Percentiles rank a stretch among this genome's conserved stretches.
phyloP scores from a whole-genome alignment of 2,113 vertebrate genomes.

The Megaleporinus macrocephalus region DNA sequence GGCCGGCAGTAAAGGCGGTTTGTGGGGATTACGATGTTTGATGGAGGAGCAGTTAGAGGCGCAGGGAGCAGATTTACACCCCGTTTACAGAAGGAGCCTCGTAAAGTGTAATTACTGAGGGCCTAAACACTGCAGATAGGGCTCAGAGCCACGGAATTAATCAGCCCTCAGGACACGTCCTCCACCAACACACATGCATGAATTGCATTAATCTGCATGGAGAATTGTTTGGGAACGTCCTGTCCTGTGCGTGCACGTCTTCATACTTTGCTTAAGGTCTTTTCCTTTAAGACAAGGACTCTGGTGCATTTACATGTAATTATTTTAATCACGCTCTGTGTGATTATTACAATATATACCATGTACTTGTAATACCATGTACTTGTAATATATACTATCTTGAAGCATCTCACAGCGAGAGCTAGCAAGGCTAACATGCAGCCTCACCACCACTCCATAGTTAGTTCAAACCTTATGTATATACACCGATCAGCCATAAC shows the following conservation, averaged over 20 bases:
- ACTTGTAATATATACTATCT: too few species aligned
- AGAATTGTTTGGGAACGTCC: not conserved
- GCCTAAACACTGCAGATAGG: conserved; percentile 53
- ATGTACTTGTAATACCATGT: too few species aligned
- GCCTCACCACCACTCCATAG: too few species aligned
- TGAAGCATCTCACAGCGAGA: too few species aligned
- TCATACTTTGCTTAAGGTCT: not conserved
- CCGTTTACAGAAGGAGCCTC: conserved; percentile 54
- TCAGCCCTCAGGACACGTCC: conserved; percentile 37
- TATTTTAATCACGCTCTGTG: too few species aligned
- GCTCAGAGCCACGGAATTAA: conserved; percentile 47
- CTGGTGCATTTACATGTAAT: too few species aligned
- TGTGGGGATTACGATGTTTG: conserved; percentile 91
- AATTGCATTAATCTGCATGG: not conserved
- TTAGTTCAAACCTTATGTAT: too few species aligned
- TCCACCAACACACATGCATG: conserved; percentile 1
- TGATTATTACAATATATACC: too few species aligned
- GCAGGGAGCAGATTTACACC: conserved; percentile 54
- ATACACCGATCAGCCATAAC: too few species aligned
- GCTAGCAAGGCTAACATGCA: too few species aligned
- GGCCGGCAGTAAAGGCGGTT: conserved; percentile 69
- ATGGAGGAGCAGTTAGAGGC: conserved; percentile 76
- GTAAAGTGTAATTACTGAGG: conserved; percentile 58
- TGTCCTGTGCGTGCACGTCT: not conserved
- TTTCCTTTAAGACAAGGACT: not conserved